Percentiles rank a stretch among this genome's conserved stretches.
Evolutionary conservation across 2,113 vertebrate genomes (phyloP).

Genomic region (Odontesthes bonariensis): DNA sequence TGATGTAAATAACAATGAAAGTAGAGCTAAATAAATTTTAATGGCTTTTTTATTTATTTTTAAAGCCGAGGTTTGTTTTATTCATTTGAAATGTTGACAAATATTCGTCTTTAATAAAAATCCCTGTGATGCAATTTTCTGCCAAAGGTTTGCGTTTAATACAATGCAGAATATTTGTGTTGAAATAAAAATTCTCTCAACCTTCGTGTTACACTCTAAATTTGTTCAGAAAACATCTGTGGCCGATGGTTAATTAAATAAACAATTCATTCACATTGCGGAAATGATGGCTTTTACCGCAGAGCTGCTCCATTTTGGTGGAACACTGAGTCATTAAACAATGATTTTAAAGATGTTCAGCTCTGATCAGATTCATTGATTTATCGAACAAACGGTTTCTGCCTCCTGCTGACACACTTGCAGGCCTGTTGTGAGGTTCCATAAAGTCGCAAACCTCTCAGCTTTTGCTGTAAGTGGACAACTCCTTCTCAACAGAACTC

Average conservation of each 20-base stretch:
- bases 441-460: conserved; percentile 10
- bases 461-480: conserved; percentile 81
- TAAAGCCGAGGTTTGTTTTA: not conserved
- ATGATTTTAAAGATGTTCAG: not conserved
- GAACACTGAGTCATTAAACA: not conserved
- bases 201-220: not conserved
- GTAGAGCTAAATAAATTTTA: not conserved
- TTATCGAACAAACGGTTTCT: not conserved
- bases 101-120: not conserved
- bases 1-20: conserved; percentile 21
- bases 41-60: not conserved
- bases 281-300: not conserved
- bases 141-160: conserved; percentile 10
- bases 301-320: not conserved
- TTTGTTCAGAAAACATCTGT: conserved; percentile 1
- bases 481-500: conserved; percentile 84
- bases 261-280: not conserved
- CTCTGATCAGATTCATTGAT: not conserved
- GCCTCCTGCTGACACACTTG: not conserved
- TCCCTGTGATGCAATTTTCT: conserved; percentile 2
- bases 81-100: not conserved
- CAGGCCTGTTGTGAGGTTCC: not conserved
- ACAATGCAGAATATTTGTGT: not conserved
- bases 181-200: conserved; percentile 25
- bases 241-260: not conserved